These are phyloP conservation scores for Machimus atricapillus DNA, from an alignment of 2,888 invertebrate species.

Conservation along the genomic window DNA sequence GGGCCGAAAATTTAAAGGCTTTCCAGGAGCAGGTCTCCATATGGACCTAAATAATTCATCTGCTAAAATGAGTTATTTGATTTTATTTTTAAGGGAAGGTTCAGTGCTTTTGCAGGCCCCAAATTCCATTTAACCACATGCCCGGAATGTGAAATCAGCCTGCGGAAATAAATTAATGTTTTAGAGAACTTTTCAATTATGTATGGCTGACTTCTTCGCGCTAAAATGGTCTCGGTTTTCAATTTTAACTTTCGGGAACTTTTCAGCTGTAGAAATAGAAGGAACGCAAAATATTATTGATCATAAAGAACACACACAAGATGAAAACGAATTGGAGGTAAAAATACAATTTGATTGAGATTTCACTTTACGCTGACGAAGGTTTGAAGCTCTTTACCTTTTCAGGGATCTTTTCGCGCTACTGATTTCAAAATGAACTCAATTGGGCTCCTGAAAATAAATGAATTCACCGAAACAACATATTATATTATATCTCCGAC, in stretches of 20 bases:
- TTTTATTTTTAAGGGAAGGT: background rate
- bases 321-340: background rate
- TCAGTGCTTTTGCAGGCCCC: background rate
- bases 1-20: background rate
- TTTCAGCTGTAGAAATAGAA: background rate
- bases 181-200: background rate
- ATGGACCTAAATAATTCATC: background rate
- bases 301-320: background rate
- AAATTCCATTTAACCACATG: background rate
- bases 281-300: background rate
- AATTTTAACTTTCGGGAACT: background rate
- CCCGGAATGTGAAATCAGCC: background rate
- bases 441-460: background rate
- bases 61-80: conserved; percentile 10
- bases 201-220: background rate
- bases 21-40: background rate
- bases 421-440: background rate
- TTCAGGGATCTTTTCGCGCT: background rate
- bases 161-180: background rate
- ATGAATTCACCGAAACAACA: background rate
- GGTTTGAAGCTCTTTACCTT: background rate
- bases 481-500: background rate
- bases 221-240: background rate
- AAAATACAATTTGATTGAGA: background rate
- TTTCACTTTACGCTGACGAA: background rate